These are phyloP conservation scores for Uromys caudimaculatus DNA, from an alignment of 2,797 vertebrate genomes.

Conservation along the genomic window DNA sequence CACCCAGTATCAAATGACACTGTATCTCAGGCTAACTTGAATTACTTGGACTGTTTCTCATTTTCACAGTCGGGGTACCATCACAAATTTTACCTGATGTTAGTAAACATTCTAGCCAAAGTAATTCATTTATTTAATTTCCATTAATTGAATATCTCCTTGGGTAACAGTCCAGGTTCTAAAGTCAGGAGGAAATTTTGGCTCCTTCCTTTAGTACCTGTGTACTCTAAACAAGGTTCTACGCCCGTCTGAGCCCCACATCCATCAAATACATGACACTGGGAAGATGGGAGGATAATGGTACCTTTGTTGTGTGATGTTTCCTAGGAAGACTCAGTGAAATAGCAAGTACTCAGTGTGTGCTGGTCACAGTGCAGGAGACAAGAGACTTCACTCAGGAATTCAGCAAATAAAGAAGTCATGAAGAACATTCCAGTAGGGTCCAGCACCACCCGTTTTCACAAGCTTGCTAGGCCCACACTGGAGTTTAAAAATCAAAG, in stretches of 20 bases:
- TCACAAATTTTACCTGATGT: neutral
- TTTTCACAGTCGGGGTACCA: neutral
- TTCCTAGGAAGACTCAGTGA: neutral
- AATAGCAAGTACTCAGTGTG: neutral
- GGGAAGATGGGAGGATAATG: neutral
- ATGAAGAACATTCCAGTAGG: neutral
- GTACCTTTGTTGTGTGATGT: fast-evolving
- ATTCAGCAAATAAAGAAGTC: neutral
- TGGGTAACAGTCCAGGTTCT: neutral
- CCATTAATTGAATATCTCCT: neutral
- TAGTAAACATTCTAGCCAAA: neutral
- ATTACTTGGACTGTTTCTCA: neutral
- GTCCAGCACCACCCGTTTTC: neutral
- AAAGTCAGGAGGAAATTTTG: neutral
- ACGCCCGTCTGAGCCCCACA: neutral
- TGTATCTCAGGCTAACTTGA: neutral
- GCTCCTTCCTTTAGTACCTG: neutral
- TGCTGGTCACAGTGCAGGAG: neutral
- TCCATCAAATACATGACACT: neutral
- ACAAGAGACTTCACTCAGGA: neutral
- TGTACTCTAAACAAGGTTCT: neutral
- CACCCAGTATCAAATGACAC: neutral
- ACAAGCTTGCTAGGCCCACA: neutral
- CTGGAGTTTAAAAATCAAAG: neutral
- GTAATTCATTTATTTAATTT: neutral